Evolutionary conservation across 2,113 vertebrate species (phyloP), one percentile per base, ranked within the genome.

Genomic region (Varanus salvator): DNA sequence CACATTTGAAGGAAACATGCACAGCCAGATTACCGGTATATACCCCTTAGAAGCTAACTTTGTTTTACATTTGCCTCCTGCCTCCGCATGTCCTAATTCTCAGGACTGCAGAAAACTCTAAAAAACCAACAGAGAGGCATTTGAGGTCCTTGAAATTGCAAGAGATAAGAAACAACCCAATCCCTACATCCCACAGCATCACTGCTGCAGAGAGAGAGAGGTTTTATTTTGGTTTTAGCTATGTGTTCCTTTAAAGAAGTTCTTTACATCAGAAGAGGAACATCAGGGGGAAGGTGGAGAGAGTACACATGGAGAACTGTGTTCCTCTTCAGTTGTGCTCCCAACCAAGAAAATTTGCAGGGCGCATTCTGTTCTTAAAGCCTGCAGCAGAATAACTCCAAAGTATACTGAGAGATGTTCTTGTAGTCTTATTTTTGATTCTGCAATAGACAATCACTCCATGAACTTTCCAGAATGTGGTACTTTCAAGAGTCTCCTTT

Each of bases 1-100:
- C 0, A 0, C 3, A 2, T 2, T 64, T 9, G 25, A 8, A 90
- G 23, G 11, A 25, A 90, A 0, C 0, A 0, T 52, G 52, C 86
- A 5, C 14, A n/a, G 75, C 0, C 2, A 31, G 29, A 7, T 80
- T 86, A n/a, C n/a, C n/a, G n/a, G n/a, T n/a, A 78, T 6, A 52
- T 77, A 29, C 9, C 57, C 76, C 80, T 8, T 15, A 86, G 8
- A n/a, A 48, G 57, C n/a, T 38, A 69, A 11, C 1, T 17, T 90
- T 44, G 38, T 44, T 93, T 77, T 29, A 54, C 3, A 6, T 77
- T 87, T 48, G 92, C n/a, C 34, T 81, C 34, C 3, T 27, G 8
- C 38, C 38, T 44, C 38, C 38, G 3, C 17, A 1, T 54, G 77
- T 69, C 29, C 34, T 82, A 57, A 29, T 88, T 88, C 54, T 60